Percentiles rank a stretch among this genome's conserved stretches.
Conservation (phyloP, 2,113 vertebrate species). For the Nycticebus coucang region DNA sequence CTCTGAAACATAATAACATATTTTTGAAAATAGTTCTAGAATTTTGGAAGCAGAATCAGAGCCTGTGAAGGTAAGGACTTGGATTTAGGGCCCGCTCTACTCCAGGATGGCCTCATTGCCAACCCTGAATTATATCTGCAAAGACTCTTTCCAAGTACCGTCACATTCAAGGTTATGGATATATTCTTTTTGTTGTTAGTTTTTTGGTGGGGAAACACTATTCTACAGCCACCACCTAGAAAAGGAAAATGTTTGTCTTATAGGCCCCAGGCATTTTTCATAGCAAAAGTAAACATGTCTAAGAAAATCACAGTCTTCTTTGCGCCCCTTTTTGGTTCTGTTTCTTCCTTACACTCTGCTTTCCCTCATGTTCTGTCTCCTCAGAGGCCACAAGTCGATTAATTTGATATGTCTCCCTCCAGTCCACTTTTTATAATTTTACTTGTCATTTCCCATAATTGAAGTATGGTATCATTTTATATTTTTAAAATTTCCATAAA, state of each 20-base stretch:
- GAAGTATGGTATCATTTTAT: not conserved
- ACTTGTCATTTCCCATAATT: conserved; percentile 5
- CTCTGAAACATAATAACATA: not conserved
- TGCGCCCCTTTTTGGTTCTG: not conserved
- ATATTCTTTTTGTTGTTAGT: not conserved
- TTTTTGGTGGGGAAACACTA: not conserved
- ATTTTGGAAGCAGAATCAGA: not conserved
- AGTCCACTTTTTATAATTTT: not conserved
- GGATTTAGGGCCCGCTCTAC: not conserved
- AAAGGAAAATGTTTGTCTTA: not conserved
- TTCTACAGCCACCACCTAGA: not conserved
- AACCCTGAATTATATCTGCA: not conserved
- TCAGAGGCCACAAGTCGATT: not conserved
- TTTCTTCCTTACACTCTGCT: not conserved
- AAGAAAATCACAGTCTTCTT: not conserved
- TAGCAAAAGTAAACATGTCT: not conserved
- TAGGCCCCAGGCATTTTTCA: not conserved
- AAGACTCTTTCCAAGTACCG: not conserved
- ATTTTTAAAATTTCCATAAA: not conserved
- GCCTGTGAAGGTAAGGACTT: not conserved
- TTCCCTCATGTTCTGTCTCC: not conserved
- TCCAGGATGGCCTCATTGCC: not conserved
- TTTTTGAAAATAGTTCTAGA: not conserved
- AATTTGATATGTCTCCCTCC: not conserved
- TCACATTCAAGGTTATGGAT: not conserved